These are phyloP conservation scores for Dimorphilus gyrociliatus DNA, from an alignment of 2,888 invertebrate genomes.

Conservation along the genomic window DNA sequence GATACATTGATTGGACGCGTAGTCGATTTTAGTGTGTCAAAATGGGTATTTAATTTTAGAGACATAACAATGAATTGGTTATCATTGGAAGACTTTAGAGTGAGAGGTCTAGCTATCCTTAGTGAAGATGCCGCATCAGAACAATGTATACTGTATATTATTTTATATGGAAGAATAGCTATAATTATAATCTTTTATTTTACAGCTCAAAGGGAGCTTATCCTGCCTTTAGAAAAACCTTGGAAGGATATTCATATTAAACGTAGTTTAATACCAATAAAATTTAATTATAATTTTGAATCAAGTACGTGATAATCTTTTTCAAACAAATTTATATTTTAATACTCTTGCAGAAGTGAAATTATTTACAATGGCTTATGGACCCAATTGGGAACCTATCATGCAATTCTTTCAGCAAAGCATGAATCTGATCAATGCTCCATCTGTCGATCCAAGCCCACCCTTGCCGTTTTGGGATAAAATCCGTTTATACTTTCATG, in stretches of 20 bases:
- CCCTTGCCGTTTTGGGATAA: conserved; percentile 96
- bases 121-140: no score
- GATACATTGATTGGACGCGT: no score
- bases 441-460: conserved; percentile 61
- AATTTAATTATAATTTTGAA: conserved; percentile 97
- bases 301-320: no score
- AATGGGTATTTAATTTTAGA: no score
- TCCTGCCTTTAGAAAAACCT: conserved; percentile 63
- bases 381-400: conserved; percentile 97
- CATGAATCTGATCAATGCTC: conserved; percentile 50
- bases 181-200: neutral
- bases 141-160: conserved; percentile 39
- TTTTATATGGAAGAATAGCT: neutral
- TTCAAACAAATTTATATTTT: neutral
- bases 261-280: conserved; percentile 73
- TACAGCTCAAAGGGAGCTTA: conserved; percentile 56
- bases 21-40: no score
- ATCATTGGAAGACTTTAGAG: no score
- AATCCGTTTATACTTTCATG: conserved; percentile 74
- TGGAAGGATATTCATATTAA: conserved; percentile 68
- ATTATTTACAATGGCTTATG: conserved; percentile 78
- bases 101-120: no score
- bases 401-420: conserved; percentile 73
- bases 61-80: no score
- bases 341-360: conserved; percentile 49